phyloP scores from a whole-genome alignment of 2,888 invertebrate genomes.

The Eumerus sabulonum region DNA sequence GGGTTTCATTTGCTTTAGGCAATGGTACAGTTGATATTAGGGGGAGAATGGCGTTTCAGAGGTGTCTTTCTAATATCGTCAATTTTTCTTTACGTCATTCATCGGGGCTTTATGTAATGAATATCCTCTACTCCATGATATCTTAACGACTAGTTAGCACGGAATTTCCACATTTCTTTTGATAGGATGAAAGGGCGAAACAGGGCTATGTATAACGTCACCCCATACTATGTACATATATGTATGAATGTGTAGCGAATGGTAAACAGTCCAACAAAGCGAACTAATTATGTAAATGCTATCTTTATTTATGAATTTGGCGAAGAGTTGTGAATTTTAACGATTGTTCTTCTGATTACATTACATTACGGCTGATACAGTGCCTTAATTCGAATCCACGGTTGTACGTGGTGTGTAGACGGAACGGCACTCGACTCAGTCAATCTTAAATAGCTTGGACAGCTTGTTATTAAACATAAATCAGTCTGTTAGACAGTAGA shows the following conservation, averaged over 20 bases:
- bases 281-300: conserved; percentile 66
- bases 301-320: conserved; percentile 68
- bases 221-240: not conserved
- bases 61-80: conserved; percentile 28
- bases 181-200: conserved; percentile 25
- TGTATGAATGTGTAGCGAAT: conserved; percentile 21
- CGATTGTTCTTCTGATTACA: conserved; percentile 63
- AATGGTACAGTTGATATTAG: no score
- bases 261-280: conserved; percentile 34
- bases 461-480: conserved; percentile 31
- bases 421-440: no score
- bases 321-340: conserved; percentile 68
- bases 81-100: conserved; percentile 20
- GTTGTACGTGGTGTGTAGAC: no score
- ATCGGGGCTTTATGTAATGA: not conserved
- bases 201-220: conserved; percentile 1
- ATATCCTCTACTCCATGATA: conserved; percentile 1
- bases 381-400: no score
- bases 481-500: not conserved
- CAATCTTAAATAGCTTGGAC: conserved; percentile 31
- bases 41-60: not conserved
- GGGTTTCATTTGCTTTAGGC: no score
- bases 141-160: conserved; percentile 55
- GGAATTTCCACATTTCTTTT: conserved; percentile 56
- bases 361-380: conserved; percentile 14